Evolutionary conservation across 2,797 vertebrate genomes (phyloP), one percentile per base, ranked within the genome.

Genomic region (Anguilla pacifica): DNA sequence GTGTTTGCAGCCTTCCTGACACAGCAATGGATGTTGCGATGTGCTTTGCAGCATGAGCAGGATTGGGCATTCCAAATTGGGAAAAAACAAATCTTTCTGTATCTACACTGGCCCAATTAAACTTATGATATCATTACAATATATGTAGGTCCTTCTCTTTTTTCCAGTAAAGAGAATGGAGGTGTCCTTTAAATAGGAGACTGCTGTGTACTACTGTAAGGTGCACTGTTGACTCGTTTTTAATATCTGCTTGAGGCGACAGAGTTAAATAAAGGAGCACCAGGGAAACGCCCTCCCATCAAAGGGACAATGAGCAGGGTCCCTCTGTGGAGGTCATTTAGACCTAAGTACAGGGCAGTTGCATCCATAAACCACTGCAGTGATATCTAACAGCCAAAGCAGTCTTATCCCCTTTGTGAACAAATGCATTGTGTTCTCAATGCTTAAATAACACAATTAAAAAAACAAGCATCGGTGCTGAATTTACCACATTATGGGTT

Each of bases 291-390:
- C 31, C 79, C 46, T 51, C 46, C 46, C 79, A 49, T 84, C 15
- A 84, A 55, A 84, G 53, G 46, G 28, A 84, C 82, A 84, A 6
- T 15, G 11, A 35, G 28, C 13, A 84, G n/a, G 4, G 53, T 31
- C 53, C 49, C 13, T n/a, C 28, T 53, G 25, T 15, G 31, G 55
- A 67, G 43, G 57, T 1, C n/a, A 31, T 57, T 82, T 43, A 64
- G 59, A 59, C 7, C 7, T 85, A 61, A 85, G 84, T 85, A 85
- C 59, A 85, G 84, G 84, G 59, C 57, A 85, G 57, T 55, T 64
- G 43, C 28, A 17, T 46, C 57, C 59, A 84, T 64, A 85, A 85
- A 84, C 13, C 82, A 84, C 22, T 25, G 79, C 79, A 25, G 9
- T 49, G 46, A 25, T 51, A 51, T 31, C 43, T 9, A 55, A 53